Conservation (phyloP, 2,888 invertebrate species). For the Cryptosula pallasiana region DNA sequence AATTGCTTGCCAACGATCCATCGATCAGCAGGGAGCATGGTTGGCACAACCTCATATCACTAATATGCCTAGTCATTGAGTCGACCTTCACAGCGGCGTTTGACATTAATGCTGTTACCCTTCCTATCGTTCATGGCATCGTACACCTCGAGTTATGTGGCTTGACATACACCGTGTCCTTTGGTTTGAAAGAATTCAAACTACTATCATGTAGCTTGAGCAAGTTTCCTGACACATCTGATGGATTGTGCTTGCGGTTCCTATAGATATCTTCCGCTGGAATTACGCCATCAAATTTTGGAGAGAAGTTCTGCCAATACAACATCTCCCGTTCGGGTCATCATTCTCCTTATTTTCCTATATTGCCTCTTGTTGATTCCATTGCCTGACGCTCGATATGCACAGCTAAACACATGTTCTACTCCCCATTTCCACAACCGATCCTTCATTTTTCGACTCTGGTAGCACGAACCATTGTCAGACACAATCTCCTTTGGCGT, state of each 20-base stretch:
- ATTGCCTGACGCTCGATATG: background rate
- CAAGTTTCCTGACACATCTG: no score
- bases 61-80: background rate
- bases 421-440: background rate
- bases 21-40: no score
- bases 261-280: background rate
- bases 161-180: background rate
- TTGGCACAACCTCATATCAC: background rate
- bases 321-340: background rate
- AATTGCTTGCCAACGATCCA: no score
- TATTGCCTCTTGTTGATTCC: background rate
- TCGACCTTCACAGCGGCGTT: conserved; percentile 3
- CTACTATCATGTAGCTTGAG: no score
- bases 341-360: conserved; percentile 1
- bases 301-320: background rate
- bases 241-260: no score
- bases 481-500: conserved; percentile 8
- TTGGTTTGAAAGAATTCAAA: background rate
- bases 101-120: conserved; percentile 3
- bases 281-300: conserved; percentile 4
- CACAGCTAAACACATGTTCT: background rate
- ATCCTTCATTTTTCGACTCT: background rate
- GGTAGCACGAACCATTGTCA: conserved; percentile 18
- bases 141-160: conserved; percentile 14
- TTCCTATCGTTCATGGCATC: background rate